A percentile compares a stretch with the other conserved stretches of the same genome.
Evolutionary conservation across 2,888 invertebrate genomes (phyloP).

Genomic region (Phaedon cochleariae): DNA sequence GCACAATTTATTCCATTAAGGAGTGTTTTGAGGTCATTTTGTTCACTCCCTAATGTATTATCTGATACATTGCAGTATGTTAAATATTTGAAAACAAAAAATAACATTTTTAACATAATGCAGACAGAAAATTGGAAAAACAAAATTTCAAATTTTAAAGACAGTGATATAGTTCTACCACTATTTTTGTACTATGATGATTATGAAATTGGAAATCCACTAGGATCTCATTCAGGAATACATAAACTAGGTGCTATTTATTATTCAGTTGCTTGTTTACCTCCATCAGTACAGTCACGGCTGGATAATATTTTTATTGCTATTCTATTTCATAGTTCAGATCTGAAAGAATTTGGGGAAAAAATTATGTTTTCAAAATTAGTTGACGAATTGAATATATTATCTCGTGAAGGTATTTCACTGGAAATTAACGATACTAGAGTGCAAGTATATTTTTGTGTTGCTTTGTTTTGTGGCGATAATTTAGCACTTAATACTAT

Average conservation of each 20-base stretch:
- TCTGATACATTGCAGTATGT: no score
- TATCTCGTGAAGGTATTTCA: background rate
- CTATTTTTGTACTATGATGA: constrained; percentile 27
- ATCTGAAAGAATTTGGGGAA: no score
- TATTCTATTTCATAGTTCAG: constrained; percentile 13
- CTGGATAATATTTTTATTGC: constrained; percentile 18
- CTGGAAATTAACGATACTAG: background rate
- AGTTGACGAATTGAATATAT: background rate
- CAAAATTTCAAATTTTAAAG: no score
- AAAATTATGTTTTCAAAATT: constrained; percentile 2
- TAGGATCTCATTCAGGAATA: no score
- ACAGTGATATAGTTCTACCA: background rate
- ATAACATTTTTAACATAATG: no score
- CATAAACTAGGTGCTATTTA: constrained; percentile 34
- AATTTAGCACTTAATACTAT: background rate
- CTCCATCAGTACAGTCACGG: background rate
- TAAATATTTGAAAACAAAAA: no score
- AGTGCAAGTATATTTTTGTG: background rate
- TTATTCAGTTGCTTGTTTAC: constrained; percentile 20
- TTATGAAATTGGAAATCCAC: constrained; percentile 28
- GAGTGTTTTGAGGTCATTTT: no score
- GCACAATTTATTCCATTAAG: no score
- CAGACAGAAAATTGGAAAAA: no score
- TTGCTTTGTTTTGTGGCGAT: background rate
- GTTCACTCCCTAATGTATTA: no score